A percentile compares a stretch with the other conserved stretches of the same genome.
Conservation (phyloP, 2,797 vertebrate species). For the Lepilemur septentrionalis region DNA sequence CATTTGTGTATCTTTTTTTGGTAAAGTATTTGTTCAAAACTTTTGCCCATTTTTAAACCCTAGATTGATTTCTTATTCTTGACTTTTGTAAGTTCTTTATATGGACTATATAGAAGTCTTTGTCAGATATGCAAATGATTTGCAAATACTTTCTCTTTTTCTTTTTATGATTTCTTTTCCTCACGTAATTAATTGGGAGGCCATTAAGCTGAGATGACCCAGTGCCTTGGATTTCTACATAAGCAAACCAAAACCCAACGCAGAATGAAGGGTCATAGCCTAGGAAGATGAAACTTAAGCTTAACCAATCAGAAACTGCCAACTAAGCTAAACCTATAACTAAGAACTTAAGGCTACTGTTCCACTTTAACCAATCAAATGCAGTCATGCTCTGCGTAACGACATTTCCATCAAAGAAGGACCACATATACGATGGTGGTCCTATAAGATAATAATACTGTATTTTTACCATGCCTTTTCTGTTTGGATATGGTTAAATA, state of each 20-base stretch:
- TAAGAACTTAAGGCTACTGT: background rate
- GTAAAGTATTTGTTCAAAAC: background rate
- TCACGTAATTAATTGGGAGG: background rate
- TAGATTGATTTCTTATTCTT: background rate
- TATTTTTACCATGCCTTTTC: background rate
- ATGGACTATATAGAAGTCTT: too few species aligned
- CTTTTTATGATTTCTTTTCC: background rate
- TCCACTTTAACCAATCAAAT: background rate
- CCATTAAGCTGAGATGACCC: background rate
- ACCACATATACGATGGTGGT: background rate
- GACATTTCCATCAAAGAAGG: background rate
- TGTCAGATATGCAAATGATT: background rate
- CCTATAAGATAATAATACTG: background rate
- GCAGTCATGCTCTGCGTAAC: too few species aligned
- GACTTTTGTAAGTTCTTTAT: background rate
- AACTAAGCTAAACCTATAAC: background rate
- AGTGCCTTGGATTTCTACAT: background rate
- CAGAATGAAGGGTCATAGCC: too few species aligned
- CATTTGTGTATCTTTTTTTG: background rate
- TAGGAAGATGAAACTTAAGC: background rate
- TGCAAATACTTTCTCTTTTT: background rate
- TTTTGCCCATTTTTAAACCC: background rate
- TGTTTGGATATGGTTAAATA: background rate
- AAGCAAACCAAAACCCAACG: background rate
- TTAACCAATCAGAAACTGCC: background rate